Base-by-base conservation (phyloP, 2,888 invertebrate species). In the Siphlonurus alternatus region DNA sequence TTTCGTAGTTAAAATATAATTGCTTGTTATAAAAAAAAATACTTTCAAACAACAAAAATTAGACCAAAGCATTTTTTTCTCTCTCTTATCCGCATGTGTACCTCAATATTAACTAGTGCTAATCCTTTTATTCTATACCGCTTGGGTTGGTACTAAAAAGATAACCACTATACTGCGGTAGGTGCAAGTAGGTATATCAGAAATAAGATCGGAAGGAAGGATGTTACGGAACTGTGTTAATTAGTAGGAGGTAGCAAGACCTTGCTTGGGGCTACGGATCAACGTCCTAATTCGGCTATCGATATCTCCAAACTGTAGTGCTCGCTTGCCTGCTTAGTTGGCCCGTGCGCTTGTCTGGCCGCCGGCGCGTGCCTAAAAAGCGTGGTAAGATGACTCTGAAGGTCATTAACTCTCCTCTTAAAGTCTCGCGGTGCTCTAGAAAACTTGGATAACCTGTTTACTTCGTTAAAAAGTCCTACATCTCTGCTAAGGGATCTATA, bases 331-430 rank as follows among this genome's bases (percentile, higher is more conserved):
- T n/a, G n/a, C n/a, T n/a, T n/a, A n/a, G n/a, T 10, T 38, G 5
- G 5, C 15, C 38, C 15, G 38, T 10, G 38, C 38, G 38, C 15
- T 38, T 38, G 38, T 15, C n/a, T 51, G 5, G 56, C 56, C 56
- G 56, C 15, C 56, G 56, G 56, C 56, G 56, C 56, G 56, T 56
- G 56, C 56, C 56, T 56, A 56, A 56, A 56, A 56, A 56, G 56
- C 56, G 56, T 56, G 56, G 5, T 56, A 56, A 18, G 7, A 56
- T 10, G 38, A 10, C 38, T 15, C 20, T 56, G 56, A 56, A 56
- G 56, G 56, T 56, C 56, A 56, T 56, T 56, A 56, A 56, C 56
- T 38, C 38, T 38, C 38, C 38, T 38, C 15, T 15, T 38, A 10
- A 38, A 38, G 38, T 15, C 7, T 15, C 38, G 5, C 15, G 38